phyloP scores from a whole-genome alignment of 1,140 invertebrate species.

The Drosophila kurseongensis region DNA sequence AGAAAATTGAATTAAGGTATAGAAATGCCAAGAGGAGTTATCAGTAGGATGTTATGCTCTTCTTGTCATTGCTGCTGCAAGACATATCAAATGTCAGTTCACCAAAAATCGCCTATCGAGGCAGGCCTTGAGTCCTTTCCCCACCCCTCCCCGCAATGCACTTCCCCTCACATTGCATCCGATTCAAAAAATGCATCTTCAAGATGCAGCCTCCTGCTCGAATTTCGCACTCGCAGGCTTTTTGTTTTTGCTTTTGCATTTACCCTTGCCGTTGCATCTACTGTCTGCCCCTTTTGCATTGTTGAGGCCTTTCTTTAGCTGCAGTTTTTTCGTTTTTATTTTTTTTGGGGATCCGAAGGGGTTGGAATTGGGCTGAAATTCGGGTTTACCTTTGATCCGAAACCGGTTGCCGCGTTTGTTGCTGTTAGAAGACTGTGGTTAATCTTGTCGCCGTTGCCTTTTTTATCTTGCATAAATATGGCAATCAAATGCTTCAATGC shows the following conservation, averaged over 20 bases:
- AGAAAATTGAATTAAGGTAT: too few species aligned
- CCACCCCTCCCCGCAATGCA: neutral
- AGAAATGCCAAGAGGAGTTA: conserved; percentile 20
- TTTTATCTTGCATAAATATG: conserved; percentile 80
- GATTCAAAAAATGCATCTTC: conserved; percentile 57
- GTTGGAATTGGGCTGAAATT: conserved; percentile 64
- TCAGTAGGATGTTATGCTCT: conserved; percentile 57
- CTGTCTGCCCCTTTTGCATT: conserved; percentile 46
- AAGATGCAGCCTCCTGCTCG: conserved; percentile 64
- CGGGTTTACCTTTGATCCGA: conserved; percentile 49
- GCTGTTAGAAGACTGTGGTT: conserved; percentile 78
- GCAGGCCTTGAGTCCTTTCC: conserved; percentile 8
- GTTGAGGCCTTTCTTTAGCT: conserved; percentile 42
- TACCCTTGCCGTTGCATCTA: conserved; percentile 47
- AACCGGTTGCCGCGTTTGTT: conserved; percentile 55
- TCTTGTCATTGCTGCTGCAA: conserved; percentile 18
- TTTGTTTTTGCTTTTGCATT: conserved; percentile 61
- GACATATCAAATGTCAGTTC: conserved; percentile 68
- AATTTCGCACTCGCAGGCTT: conserved; percentile 59
- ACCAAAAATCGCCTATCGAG: conserved; percentile 60
- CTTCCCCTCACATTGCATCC: too few species aligned
- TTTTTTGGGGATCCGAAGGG: conserved; percentile 27
- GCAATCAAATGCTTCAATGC: conserved; percentile 76
- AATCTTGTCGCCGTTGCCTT: conserved; percentile 82
- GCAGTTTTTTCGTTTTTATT: conserved; percentile 21